phyloP scores from a whole-genome alignment of 23 tunicate species.

The Phallusia fumigata region DNA sequence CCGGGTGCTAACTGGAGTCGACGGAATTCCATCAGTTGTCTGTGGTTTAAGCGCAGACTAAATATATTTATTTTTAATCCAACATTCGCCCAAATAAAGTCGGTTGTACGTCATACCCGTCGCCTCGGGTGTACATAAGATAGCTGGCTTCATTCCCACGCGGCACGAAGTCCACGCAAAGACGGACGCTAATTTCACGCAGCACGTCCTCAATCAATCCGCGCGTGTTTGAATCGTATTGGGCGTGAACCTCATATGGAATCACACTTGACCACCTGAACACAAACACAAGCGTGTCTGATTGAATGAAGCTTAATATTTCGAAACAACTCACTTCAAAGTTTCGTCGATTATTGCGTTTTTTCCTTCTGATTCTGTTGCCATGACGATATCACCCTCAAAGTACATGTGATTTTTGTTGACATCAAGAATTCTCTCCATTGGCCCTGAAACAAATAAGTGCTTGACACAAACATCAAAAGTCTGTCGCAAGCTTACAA shows the following conservation, averaged over 20 bases:
- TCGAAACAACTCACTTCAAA: slow-evolving; percentile 29
- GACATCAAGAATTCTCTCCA: slow-evolving; percentile 42
- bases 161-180: slow-evolving; percentile 54
- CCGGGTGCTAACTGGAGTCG: too few species aligned
- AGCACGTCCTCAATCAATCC: slow-evolving; percentile 38
- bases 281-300: neutral
- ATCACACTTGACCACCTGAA: slow-evolving; percentile 56
- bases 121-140: slow-evolving; percentile 35
- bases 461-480: neutral
- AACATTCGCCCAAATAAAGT: neutral
- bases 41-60: too few species aligned
- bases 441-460: slow-evolving; percentile 10
- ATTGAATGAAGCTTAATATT: neutral
- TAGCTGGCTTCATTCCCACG: slow-evolving; percentile 52
- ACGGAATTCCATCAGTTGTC: too few species aligned
- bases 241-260: slow-evolving; percentile 52
- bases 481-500: neutral
- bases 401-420: slow-evolving; percentile 28
- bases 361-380: neutral
- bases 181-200: slow-evolving; percentile 52
- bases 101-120: slow-evolving; percentile 48
- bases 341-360: slow-evolving; percentile 42
- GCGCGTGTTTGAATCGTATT: slow-evolving; percentile 36
- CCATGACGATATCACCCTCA: slow-evolving; percentile 47
- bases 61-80: too few species aligned